Base-by-base conservation (phyloP, 2,888 invertebrate genomes). In the Lutraria lutraria region DNA sequence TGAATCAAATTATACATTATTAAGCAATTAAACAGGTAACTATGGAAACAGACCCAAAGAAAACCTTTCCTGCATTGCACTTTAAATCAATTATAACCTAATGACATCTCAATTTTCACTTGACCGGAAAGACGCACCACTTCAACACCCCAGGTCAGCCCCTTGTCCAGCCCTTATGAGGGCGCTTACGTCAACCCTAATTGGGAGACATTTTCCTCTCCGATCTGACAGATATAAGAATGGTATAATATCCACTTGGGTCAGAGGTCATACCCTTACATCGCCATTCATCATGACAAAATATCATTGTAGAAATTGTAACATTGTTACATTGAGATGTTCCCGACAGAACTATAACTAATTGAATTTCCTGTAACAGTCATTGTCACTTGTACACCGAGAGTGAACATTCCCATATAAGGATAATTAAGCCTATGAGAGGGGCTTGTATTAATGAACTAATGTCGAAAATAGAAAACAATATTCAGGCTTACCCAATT, bases 61-160 rank as follows among this genome's bases (percentile, higher is more conserved):
- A 21, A 68, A 68, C 12, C 25, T 76, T 76, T 34, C 34, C 34
- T 16, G 76, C 16, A 16, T 76, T 31, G 16, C 15, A n/a, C 60
- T n/a, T 43, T 60, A 56, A 85, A 85, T 85, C 85, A 85, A 80
- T 85, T 85, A 54, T 19, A 25, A 16, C 34, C 0, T 60, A 60
- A 85, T 60, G 80, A 85, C 79, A 85, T 54, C 80, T 60, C n/a
- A 56, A 83, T 83, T 83, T 34, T 63, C 54, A 80, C 83, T 87
- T 87, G 87, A 87, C 87, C 87, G 34, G 82, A 81, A 82, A 82
- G 81, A 53, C 68, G 34, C 72, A 68, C 87, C 76, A 34, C 87
- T 87, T 81, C 72, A 87, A 29, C 87, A 31, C 34, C 43, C 29
- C 52, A 19, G 83, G 87, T 83, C 83, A 63, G 60, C 76, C 87